A percentile compares a stretch with the other conserved stretches of the same genome.
Evolutionary conservation across 2,797 vertebrate species (phyloP).

Genomic region (Octomys mimax): DNA sequence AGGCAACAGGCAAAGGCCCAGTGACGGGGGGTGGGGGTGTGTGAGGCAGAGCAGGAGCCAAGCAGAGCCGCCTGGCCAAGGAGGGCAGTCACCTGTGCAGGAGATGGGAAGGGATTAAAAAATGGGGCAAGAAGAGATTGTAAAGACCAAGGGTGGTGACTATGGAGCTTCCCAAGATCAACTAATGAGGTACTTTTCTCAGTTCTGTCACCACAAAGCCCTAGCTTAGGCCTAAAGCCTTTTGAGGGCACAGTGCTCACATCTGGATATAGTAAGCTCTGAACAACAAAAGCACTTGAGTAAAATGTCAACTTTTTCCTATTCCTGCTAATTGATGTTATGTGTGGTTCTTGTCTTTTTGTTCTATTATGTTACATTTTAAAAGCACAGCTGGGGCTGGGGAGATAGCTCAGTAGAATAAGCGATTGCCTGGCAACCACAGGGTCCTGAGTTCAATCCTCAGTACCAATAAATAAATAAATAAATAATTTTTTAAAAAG

Average conservation of each 20-base stretch:
- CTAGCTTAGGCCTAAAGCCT: constrained; percentile 9
- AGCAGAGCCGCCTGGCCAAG: neutral
- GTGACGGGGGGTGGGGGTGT: neutral
- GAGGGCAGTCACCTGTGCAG: neutral
- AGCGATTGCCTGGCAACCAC: too few relatives aligned
- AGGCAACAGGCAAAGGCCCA: neutral
- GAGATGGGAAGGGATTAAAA: constrained; percentile 15
- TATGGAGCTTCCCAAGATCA: constrained; percentile 41
- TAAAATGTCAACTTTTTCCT: constrained; percentile 83
- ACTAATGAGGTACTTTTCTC: neutral
- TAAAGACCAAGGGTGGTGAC: neutral
- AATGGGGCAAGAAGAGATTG: neutral
- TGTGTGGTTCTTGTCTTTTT: constrained; percentile 79
- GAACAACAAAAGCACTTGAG: constrained; percentile 75
- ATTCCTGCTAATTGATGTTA: constrained; percentile 72
- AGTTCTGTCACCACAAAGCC: constrained; percentile 46
- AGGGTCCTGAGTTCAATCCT: too few relatives aligned
- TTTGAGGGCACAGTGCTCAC: constrained; percentile 73
- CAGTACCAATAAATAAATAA: too few relatives aligned
- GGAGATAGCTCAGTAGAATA: too few relatives aligned
- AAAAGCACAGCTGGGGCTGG: constrained; percentile 46
- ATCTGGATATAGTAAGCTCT: constrained; percentile 78
- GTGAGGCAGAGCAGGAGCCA: neutral
- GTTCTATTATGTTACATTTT: constrained; percentile 76
- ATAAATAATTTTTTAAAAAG: too few relatives aligned